Conservation (phyloP, 92 coral and sea anemone species). For the Metridium senile region DNA sequence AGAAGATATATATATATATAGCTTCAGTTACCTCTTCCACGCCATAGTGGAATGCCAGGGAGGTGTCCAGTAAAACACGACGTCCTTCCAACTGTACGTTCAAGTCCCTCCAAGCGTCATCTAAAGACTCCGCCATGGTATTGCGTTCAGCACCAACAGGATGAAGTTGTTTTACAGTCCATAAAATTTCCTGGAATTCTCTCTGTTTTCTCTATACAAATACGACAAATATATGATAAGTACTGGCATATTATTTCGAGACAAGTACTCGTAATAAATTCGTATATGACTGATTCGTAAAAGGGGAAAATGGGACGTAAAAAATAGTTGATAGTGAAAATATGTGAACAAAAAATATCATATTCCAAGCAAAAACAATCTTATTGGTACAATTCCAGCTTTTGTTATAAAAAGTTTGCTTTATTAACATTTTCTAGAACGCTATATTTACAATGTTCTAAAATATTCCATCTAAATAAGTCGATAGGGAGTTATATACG, state of each 20-base stretch:
- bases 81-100: slow-evolving; percentile 88
- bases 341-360: too few relatives aligned
- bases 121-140: slow-evolving; percentile 89
- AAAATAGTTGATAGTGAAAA: too few relatives aligned
- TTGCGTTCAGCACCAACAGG: slow-evolving; percentile 49
- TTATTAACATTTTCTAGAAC: background rate
- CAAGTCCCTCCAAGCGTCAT: slow-evolving; percentile 98
- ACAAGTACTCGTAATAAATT: too few relatives aligned
- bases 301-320: too few relatives aligned
- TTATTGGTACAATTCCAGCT: too few relatives aligned
- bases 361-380: too few relatives aligned
- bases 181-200: slow-evolving; percentile 73
- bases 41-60: slow-evolving; percentile 96
- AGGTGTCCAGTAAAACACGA: slow-evolving; percentile 89
- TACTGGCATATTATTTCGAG: too few relatives aligned
- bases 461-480: background rate
- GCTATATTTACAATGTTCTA: background rate
- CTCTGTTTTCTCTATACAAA: slow-evolving; percentile 75
- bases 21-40: slow-evolving; percentile 80
- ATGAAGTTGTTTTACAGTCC: slow-evolving; percentile 42
- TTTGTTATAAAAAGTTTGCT: background rate
- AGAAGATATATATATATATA: background rate
- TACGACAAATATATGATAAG: slow-evolving; percentile 3
- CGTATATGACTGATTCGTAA: too few relatives aligned
- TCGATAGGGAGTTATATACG: background rate